phyloP scores from a whole-genome alignment of 2,888 invertebrate species.

The Lomographa bimaculata region DNA sequence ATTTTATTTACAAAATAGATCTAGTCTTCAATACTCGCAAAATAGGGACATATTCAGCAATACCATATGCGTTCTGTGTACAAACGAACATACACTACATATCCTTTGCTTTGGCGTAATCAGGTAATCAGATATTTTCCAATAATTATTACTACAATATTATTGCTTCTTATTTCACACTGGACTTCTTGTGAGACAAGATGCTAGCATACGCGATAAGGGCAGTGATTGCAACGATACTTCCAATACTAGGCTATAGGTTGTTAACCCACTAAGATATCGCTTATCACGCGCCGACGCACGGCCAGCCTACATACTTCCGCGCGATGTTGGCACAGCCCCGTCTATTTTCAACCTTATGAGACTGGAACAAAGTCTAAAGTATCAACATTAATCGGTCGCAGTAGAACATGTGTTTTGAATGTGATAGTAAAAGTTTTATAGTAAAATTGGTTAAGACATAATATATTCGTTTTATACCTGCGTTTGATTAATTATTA shows the following conservation, averaged over 20 bases:
- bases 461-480: constrained; percentile 2
- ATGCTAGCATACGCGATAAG: constrained; percentile 56
- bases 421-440: constrained; percentile 19
- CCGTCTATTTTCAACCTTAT: constrained; percentile 20
- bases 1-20: no score
- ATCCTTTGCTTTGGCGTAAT: no score
- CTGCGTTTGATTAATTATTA: no score
- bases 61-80: no score
- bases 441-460: constrained; percentile 22
- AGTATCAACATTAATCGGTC: constrained; percentile 7
- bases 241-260: constrained; percentile 68
- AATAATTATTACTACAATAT: no score
- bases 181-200: constrained; percentile 46
- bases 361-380: constrained; percentile 15
- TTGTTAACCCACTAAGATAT: constrained; percentile 80
- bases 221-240: constrained; percentile 67
- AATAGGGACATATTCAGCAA: no score
- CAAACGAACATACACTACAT: no score
- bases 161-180: constrained; percentile 6
- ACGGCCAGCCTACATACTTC: constrained; percentile 79
- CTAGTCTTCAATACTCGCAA: no score
- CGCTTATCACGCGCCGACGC: constrained; percentile 64
- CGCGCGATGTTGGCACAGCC: constrained; percentile 35
- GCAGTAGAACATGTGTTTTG: constrained; percentile 18
- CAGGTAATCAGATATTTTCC: no score